These are phyloP conservation scores for Polypterus senegalus DNA, from an alignment of 2,113 vertebrate genomes.

Conservation along the genomic window DNA sequence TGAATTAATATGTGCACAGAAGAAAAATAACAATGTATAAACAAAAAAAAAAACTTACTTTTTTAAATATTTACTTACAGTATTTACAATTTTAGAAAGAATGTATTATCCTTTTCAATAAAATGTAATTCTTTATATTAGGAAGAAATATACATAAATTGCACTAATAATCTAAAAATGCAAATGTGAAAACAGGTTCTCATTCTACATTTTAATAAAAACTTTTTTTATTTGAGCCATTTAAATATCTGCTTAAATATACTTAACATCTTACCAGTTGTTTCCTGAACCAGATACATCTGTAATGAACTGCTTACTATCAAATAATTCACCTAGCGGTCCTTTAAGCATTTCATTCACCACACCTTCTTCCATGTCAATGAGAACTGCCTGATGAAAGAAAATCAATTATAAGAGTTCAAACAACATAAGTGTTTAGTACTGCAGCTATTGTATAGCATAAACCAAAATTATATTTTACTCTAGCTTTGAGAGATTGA, in stretches of 20 bases:
- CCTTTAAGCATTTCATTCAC: slow-evolving; percentile 87
- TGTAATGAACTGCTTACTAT: slow-evolving; percentile 83
- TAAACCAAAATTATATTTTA: slow-evolving; percentile 38
- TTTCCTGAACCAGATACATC: slow-evolving; percentile 95
- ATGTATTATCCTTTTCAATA: no score
- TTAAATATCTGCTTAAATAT: not conserved
- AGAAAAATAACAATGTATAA: no score
- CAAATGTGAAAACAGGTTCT: no score
- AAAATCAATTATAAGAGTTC: not conserved
- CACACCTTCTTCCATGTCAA: slow-evolving; percentile 97
- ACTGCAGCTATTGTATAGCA: not conserved
- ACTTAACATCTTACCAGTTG: slow-evolving; percentile 73
- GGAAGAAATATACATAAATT: no score
- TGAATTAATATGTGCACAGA: no score
- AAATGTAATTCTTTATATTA: no score
- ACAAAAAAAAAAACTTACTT: no score
- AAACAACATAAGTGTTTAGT: not conserved
- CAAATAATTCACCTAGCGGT: slow-evolving; percentile 79
- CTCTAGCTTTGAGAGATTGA: slow-evolving; percentile 79
- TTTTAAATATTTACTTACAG: no score
- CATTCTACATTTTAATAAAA: no score
- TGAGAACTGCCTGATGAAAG: slow-evolving; percentile 71
- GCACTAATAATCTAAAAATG: no score
- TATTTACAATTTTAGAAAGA: no score
- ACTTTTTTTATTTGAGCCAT: not conserved